Conservation (phyloP, 2,888 invertebrate species). For the Scaeva pyrastri region DNA sequence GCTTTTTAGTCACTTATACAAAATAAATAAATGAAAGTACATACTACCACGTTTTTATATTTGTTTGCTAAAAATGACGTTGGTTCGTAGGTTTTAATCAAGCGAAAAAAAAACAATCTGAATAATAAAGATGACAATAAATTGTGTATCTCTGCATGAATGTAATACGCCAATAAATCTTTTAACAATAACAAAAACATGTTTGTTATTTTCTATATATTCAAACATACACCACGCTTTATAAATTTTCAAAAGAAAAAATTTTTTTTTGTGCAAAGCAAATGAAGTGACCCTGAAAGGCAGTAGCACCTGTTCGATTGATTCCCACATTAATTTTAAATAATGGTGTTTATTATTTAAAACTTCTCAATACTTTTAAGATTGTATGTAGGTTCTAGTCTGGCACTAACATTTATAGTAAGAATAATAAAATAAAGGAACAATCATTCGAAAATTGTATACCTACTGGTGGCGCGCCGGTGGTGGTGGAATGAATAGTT, state of each 20-base stretch:
- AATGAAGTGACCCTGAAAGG: conserved; percentile 29
- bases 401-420: background rate
- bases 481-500: background rate
- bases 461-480: background rate
- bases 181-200: conserved; percentile 60
- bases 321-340: conserved; percentile 28
- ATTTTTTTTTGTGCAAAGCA: conserved; percentile 1
- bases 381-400: background rate
- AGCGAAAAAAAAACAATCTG: background rate
- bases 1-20: background rate
- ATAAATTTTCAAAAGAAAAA: conserved; percentile 6
- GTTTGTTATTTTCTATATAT: conserved; percentile 45
- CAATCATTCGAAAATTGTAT: background rate
- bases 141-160: conserved; percentile 1
- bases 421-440: background rate
- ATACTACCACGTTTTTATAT: no score
- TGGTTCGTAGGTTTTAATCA: conserved; percentile 4
- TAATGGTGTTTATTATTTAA: background rate
- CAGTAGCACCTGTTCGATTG: conserved; percentile 38
- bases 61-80: conserved; percentile 23
- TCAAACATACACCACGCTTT: background rate
- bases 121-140: conserved; percentile 26
- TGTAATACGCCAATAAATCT: conserved; percentile 12
- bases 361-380: background rate
- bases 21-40: no score